Conservation (phyloP, 1,140 invertebrate genomes). For the Drosophila subpulchrella region DNA sequence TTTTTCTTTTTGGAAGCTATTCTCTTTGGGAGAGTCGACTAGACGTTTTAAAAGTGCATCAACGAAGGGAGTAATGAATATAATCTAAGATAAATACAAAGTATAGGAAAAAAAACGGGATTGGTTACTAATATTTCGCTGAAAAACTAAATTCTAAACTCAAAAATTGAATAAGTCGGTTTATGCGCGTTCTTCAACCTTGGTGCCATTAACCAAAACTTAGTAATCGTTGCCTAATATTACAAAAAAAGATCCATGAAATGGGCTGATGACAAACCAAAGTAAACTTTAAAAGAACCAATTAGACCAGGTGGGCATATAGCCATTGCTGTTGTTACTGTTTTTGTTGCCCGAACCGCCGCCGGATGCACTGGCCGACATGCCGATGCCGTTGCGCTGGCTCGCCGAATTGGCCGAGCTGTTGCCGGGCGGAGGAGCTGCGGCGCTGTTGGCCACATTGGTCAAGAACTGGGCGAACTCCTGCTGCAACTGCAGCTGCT, state of each 20-base stretch:
- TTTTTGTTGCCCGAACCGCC: slow-evolving; percentile 31
- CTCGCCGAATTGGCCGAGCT: slow-evolving; percentile 13
- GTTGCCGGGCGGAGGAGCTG: slow-evolving; percentile 31
- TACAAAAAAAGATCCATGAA: slow-evolving; percentile 5
- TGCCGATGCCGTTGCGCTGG: slow-evolving; percentile 21
- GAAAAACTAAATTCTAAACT: slow-evolving; percentile 20
- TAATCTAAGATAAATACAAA: slow-evolving; percentile 22
- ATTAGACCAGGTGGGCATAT: slow-evolving; percentile 74
- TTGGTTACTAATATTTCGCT: neutral
- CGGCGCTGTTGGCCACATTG: slow-evolving; percentile 72
- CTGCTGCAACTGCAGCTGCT: slow-evolving; percentile 78
- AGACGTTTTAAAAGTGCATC: slow-evolving; percentile 47
- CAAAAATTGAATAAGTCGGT: slow-evolving; percentile 7
- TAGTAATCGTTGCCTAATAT: neutral
- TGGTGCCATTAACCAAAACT: neutral
- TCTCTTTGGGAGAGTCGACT: slow-evolving; percentile 46
- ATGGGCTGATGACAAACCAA: slow-evolving; percentile 8
- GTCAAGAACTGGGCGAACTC: slow-evolving; percentile 82
- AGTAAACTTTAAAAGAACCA: slow-evolving; percentile 69
- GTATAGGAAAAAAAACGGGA: slow-evolving; percentile 5
- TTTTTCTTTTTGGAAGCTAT: slow-evolving; percentile 42
- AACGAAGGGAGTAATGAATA: slow-evolving; percentile 16
- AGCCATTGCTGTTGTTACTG: slow-evolving; percentile 42
- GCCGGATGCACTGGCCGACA: slow-evolving; percentile 8
- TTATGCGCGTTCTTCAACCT: neutral